Conservation (phyloP, 2,797 vertebrate species). For the Otolemur crassicaudatus region DNA sequence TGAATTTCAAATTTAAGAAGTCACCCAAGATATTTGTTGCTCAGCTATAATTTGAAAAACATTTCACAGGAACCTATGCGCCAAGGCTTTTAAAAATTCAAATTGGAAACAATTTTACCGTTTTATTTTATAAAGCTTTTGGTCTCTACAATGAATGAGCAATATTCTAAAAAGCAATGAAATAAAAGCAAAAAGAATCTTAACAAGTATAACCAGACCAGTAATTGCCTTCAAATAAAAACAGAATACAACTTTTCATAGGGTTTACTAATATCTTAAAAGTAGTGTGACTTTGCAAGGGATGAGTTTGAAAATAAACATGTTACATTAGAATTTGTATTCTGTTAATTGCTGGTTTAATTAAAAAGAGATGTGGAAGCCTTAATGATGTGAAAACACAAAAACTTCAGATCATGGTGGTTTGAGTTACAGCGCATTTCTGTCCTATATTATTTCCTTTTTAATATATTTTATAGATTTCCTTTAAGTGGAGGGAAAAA, state of each 20-base stretch:
- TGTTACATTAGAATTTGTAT: neutral
- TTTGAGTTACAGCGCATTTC: neutral
- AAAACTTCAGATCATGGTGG: neutral
- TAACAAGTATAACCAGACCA: neutral
- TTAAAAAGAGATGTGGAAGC: neutral
- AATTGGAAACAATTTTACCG: neutral
- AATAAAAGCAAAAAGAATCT: constrained; percentile 1
- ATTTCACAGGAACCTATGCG: neutral
- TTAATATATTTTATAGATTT: constrained; percentile 14
- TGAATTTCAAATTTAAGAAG: constrained; percentile 18
- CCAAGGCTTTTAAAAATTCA: neutral
- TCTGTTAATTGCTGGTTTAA: constrained; percentile 16
- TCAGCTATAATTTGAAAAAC: constrained; percentile 6
- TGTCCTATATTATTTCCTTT: constrained; percentile 12
- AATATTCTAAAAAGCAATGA: constrained; percentile 24
- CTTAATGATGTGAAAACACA: neutral
- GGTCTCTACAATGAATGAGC: neutral
- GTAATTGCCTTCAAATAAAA: constrained; percentile 20
- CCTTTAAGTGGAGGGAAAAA: neutral
- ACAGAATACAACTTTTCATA: neutral
- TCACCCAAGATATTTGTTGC: neutral
- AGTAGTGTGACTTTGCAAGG: neutral
- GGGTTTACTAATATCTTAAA: neutral
- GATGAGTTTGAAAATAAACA: neutral
- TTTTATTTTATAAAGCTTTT: neutral